phyloP scores from a whole-genome alignment of 92 coral and sea anemone genomes.

The Zoanthus sociatus region DNA sequence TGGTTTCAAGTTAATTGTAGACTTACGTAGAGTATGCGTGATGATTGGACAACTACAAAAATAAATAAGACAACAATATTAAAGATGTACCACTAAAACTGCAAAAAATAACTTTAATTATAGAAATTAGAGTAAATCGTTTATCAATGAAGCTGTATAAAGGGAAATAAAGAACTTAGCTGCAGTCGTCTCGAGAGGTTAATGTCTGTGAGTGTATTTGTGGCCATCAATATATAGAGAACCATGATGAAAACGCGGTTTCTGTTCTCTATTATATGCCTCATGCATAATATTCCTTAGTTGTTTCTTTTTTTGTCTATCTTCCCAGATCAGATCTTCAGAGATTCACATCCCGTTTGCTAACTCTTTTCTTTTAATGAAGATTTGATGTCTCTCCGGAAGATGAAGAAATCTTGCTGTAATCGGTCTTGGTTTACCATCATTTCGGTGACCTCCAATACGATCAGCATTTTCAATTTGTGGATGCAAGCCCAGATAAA shows the following conservation, averaged over 20 bases:
- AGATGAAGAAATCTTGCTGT: neutral
- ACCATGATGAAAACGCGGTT: neutral
- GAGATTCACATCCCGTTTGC: conserved; percentile 11
- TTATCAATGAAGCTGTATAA: neutral
- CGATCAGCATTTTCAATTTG: conserved; percentile 40
- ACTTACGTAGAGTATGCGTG: too few relatives aligned
- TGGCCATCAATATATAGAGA: neutral
- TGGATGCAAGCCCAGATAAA: neutral
- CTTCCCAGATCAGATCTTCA: conserved; percentile 45
- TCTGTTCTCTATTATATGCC: neutral
- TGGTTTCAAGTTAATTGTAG: neutral
- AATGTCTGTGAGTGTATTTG: neutral
- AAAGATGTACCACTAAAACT: neutral
- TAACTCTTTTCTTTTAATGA: conserved; percentile 25
- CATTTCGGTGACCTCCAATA: neutral
- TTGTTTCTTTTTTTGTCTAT: conserved; percentile 35
- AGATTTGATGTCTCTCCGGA: conserved; percentile 11
- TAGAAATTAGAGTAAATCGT: neutral
- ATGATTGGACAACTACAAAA: too few relatives aligned
- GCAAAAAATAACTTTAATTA: neutral
- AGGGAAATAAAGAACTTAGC: neutral
- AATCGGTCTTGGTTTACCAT: neutral
- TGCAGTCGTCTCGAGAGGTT: neutral
- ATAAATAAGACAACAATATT: neutral
- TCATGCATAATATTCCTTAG: neutral